These are phyloP conservation scores for Volucella inanis DNA, from an alignment of 2,888 invertebrate species.

Conservation along the genomic window DNA sequence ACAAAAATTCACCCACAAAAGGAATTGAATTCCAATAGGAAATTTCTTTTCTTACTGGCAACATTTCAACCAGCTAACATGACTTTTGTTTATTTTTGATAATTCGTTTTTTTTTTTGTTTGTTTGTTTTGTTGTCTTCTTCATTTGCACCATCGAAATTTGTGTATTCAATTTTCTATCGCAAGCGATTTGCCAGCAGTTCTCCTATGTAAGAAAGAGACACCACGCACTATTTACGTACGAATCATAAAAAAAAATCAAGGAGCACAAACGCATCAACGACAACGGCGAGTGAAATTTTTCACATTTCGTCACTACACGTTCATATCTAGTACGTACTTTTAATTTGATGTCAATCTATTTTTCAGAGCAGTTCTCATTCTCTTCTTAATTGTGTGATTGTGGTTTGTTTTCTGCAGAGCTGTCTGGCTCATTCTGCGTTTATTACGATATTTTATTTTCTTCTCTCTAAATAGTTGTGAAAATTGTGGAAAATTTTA, in stretches of 20 bases:
- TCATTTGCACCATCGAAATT: slow-evolving; percentile 55
- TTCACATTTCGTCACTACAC: slow-evolving; percentile 62
- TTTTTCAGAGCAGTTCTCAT: slow-evolving; percentile 39
- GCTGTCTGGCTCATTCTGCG: slow-evolving; percentile 15
- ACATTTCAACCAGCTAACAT: slow-evolving; percentile 15
- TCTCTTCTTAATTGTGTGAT: slow-evolving; percentile 2
- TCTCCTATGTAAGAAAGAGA: neutral
- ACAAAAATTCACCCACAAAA: no score
- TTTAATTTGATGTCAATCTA: slow-evolving; percentile 50
- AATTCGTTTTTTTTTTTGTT: slow-evolving; percentile 25
- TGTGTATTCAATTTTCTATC: slow-evolving; percentile 41
- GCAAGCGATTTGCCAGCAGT: slow-evolving; percentile 3
- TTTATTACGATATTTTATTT: slow-evolving; percentile 31
- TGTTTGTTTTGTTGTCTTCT: slow-evolving; percentile 60
- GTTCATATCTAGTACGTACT: slow-evolving; percentile 61
- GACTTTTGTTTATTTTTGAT: slow-evolving; percentile 70
- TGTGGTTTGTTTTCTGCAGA: slow-evolving; percentile 45
- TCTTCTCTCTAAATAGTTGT: neutral
- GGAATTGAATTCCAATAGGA: slow-evolving; percentile 45
- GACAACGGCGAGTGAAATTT: slow-evolving; percentile 48
- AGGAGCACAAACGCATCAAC: slow-evolving; percentile 42
- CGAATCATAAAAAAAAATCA: slow-evolving; percentile 24
- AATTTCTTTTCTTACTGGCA: slow-evolving; percentile 41
- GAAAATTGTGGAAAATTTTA: slow-evolving; percentile 37
- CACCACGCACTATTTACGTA: neutral